Base-by-base conservation (phyloP, 2,888 invertebrate genomes). In the Perizoma flavofasciatum region DNA sequence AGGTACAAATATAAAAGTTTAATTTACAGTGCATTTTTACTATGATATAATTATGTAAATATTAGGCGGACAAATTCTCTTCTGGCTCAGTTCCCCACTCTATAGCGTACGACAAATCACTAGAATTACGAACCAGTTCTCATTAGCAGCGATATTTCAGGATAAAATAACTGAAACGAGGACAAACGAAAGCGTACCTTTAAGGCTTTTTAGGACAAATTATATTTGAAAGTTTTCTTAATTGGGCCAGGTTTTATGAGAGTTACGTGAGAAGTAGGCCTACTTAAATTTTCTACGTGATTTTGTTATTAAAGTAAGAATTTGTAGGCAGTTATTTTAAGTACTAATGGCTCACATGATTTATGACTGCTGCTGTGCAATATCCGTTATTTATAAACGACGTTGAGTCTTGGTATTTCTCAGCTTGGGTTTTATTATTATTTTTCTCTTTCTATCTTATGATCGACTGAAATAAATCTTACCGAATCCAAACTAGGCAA, bases 91-190 rank as follows among this genome's bases (percentile, higher is more conserved):
- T 22, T 22, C 48, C 44, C 57, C 5, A 43, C 50, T 47, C 47
- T 48, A 44, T 22, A 22, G 22, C 7, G 0, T n/a, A 34, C 79
- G 79, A 86, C 88, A 87, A 89, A 88, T 88, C 86, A 88, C 83
- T 76, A 69, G 73, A 74, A 83, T 83, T 84, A 85, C 77, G 75
- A 78, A 79, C 76, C 49, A 77, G 73, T 66, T 68, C 86, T 88
- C 81, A 88, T 89, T 89, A 88, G 81, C 73, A 69, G 71, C 72
- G 65, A 74, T 82, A 85, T 81, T 85, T 84, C 74, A 78, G 70
- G 64, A 67, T 70, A 75, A 80, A 81, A 72, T 70, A 54, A 74
- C 69, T 74, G 69, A 69, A 73, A 73, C 60, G 65, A 69, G 72
- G 68, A 73, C 70, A 73, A 71, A 70, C 58, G 9, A 52, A 55